Evolutionary conservation across 2,797 vertebrate genomes (phyloP).

Genomic region (Rhincodon typus): DNA sequence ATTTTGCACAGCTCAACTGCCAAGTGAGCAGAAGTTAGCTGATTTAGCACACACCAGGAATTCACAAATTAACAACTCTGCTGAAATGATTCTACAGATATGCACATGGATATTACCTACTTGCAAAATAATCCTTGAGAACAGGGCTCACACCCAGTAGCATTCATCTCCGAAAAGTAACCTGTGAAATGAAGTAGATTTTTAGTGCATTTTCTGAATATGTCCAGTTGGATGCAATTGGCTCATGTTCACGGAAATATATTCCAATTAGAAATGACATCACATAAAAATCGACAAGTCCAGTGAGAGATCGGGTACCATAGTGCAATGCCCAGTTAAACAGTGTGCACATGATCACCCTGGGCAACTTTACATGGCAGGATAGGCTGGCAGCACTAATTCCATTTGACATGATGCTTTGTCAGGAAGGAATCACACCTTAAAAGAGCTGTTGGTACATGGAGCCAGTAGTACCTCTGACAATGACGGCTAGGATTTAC

Average conservation of each 20-base stretch:
- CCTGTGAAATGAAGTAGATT: conserved; percentile 53
- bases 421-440: no score
- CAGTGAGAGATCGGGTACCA: background rate
- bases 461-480: no score
- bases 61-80: background rate
- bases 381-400: no score
- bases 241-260: background rate
- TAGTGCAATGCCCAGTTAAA: no score
- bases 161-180: conserved; percentile 61
- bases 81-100: background rate
- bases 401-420: no score
- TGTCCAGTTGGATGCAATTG: background rate
- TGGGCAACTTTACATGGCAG: no score
- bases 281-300: background rate
- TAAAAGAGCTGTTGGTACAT: no score
- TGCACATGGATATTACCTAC: conserved; percentile 54
- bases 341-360: no score
- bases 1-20: background rate
- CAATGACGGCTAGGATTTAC: no score
- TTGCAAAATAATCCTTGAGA: conserved; percentile 70
- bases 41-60: background rate
- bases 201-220: background rate
- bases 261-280: background rate
- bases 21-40: background rate
- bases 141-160: conserved; percentile 66